Conservation (phyloP, 1,140 invertebrate species). For the Xylocopa sonorina region DNA sequence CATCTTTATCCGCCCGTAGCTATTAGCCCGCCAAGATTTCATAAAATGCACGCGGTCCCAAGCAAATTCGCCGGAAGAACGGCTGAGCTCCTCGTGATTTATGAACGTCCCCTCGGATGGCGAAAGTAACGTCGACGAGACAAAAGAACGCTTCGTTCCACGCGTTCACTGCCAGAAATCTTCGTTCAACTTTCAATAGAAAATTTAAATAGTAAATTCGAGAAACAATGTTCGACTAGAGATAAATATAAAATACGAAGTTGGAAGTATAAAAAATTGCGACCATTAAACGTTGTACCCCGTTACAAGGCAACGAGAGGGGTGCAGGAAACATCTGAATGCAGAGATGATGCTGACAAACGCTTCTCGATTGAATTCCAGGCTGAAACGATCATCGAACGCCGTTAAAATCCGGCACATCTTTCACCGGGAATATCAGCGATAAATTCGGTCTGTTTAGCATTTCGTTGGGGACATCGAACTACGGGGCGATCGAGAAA, state of each 20-base stretch:
- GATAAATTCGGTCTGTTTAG: not conserved
- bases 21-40: conserved; percentile 53
- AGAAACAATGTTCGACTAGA: no score
- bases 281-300: no score
- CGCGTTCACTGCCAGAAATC: no score
- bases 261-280: no score
- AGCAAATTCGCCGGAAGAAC: not conserved
- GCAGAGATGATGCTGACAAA: no score
- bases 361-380: no score
- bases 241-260: no score
- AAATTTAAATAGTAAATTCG: not conserved
- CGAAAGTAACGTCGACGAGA: not conserved
- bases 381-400: not conserved
- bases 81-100: conserved; percentile 7
- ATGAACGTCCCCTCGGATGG: not conserved
- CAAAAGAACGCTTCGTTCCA: no score
- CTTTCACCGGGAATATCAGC: not conserved
- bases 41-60: conserved; percentile 16
- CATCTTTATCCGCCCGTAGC: conserved; percentile 34
- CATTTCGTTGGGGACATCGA: not conserved
- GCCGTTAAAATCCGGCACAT: not conserved
- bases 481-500: conserved; percentile 2
- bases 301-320: no score
- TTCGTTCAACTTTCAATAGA: not conserved
- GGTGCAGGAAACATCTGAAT: no score